phyloP scores from a whole-genome alignment of 1,140 invertebrate species.

The Pachypeltis micranthus region DNA sequence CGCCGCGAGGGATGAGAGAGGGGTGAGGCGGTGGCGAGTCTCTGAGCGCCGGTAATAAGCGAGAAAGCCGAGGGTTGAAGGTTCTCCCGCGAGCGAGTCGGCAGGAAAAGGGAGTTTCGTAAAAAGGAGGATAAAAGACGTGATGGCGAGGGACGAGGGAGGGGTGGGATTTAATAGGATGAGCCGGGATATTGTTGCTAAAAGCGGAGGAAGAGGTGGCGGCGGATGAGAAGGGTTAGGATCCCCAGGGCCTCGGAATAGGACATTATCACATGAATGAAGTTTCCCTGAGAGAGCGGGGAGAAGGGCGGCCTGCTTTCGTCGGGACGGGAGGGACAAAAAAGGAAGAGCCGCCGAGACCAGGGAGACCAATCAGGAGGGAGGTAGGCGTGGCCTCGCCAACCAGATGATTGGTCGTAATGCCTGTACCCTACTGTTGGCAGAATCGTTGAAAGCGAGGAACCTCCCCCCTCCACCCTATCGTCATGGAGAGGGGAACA shows the following conservation, averaged over 20 bases:
- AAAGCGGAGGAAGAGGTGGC: constrained; percentile 1
- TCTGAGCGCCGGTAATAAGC: constrained; percentile 11
- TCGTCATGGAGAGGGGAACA: background rate
- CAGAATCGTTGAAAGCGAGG: constrained; percentile 8
- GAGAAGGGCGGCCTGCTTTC: background rate
- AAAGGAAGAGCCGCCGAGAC: no score
- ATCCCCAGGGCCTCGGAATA: constrained; percentile 14
- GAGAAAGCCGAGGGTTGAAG: background rate
- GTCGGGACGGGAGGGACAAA: background rate
- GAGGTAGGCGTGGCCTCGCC: constrained; percentile 4
- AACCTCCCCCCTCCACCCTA: no score
- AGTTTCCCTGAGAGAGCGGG: constrained; percentile 1
- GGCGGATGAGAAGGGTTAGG: background rate
- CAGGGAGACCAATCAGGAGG: background rate
- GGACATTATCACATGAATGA: constrained; percentile 16
- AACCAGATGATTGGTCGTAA: constrained; percentile 13
- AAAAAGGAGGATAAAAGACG: background rate
- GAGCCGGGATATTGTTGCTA: constrained; percentile 7
- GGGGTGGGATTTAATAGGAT: background rate
- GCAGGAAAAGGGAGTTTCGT: background rate
- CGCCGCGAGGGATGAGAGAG: no score
- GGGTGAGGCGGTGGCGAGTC: constrained; percentile 1
- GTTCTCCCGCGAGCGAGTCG: no score
- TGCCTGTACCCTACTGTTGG: constrained; percentile 9
- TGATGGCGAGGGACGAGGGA: background rate